A percentile compares a stretch with the other conserved stretches of the same genome.
phyloP scores from a whole-genome alignment of 2,113 vertebrate species.

The Ctenodactylus gundi region DNA sequence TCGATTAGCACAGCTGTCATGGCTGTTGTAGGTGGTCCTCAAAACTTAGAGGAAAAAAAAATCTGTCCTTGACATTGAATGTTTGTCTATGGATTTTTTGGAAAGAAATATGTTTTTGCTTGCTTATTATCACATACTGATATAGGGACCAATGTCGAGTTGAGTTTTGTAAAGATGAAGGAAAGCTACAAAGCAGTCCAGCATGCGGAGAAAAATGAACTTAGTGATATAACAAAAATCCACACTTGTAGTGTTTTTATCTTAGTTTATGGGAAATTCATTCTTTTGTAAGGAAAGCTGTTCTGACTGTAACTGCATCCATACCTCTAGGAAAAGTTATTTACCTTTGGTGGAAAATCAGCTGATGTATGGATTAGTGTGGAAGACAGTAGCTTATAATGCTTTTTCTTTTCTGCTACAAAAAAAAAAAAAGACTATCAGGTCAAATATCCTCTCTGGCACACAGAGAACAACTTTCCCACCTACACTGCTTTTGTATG shows the following conservation, averaged over 20 bases:
- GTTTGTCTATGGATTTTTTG: conserved; percentile 77
- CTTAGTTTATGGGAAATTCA: conserved; percentile 18
- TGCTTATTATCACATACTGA: conserved; percentile 63
- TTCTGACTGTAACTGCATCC: not conserved
- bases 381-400: not conserved
- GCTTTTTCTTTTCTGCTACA: not conserved
- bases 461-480: not conserved
- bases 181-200: not conserved
- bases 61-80: conserved; percentile 84
- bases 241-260: not conserved
- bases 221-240: not conserved
- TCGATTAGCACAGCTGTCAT: conserved; percentile 89
- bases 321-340: not conserved
- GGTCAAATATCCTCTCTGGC: not conserved
- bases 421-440: not conserved
- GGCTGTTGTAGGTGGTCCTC: conserved; percentile 85
- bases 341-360: conserved; percentile 11
- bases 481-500: not conserved
- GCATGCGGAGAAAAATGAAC: not conserved
- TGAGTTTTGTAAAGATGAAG: conserved; percentile 61
- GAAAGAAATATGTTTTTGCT: conserved; percentile 73
- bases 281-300: not conserved
- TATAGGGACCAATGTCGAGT: conserved; percentile 37
- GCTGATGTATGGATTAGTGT: not conserved
- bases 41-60: conserved; percentile 78